A percentile compares a stretch with the other conserved stretches of the same genome.
phyloP scores from a whole-genome alignment of 1,140 invertebrate species.

The Drosophila parvula region DNA sequence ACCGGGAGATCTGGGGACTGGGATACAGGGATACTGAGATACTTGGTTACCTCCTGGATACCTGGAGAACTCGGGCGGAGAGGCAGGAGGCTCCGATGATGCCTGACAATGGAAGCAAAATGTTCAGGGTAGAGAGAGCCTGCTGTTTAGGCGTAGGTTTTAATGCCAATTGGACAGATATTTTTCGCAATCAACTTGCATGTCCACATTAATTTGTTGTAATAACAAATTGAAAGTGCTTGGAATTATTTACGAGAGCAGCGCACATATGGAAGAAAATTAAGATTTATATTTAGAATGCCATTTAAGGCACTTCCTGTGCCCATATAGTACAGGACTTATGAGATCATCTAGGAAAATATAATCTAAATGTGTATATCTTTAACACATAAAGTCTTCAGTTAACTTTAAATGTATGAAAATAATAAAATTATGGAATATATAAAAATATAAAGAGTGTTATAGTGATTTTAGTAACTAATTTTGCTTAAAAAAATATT shows the following conservation, averaged over 20 bases:
- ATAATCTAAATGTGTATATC: not conserved
- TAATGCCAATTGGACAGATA: conserved; percentile 73
- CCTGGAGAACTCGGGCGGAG: not conserved
- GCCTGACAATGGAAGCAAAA: conserved; percentile 53
- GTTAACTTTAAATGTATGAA: no score
- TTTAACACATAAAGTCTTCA: not conserved
- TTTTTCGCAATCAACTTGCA: conserved; percentile 73
- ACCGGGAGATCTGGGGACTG: conserved; percentile 23
- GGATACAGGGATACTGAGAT: not conserved
- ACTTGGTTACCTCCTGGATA: conserved; percentile 10
- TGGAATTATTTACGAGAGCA: conserved; percentile 23
- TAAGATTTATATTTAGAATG: conserved; percentile 49
- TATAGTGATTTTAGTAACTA: no score
- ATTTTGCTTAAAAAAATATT: not conserved
- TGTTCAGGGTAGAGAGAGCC: conserved; percentile 34
- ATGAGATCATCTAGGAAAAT: not conserved
- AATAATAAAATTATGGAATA: no score
- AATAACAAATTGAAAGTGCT: conserved; percentile 76
- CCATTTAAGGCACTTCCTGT: conserved; percentile 14
- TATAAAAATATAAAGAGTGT: no score
- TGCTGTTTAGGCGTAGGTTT: conserved; percentile 73
- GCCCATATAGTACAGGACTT: not conserved
- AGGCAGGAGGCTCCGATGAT: not conserved
- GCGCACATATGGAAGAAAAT: conserved; percentile 26
- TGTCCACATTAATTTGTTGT: conserved; percentile 79